Conservation (phyloP, 2,888 invertebrate species). For the Smittia sp. region DNA sequence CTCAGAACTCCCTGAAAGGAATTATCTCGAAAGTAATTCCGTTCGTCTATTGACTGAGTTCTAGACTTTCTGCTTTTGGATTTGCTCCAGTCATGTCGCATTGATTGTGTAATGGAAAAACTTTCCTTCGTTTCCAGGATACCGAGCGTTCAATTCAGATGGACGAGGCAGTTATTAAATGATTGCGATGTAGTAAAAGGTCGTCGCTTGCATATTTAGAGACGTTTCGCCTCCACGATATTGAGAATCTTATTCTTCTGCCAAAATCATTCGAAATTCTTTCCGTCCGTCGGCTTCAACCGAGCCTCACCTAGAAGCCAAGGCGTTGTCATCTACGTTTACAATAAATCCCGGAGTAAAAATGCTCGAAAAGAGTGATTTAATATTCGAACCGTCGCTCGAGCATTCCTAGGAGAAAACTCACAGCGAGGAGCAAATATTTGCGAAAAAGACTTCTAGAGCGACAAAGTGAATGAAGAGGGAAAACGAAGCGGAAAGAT, state of each 20-base stretch:
- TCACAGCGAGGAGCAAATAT: not conserved
- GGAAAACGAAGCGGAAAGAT: not conserved
- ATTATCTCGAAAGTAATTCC: conserved; percentile 13
- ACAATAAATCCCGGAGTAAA: too few relatives aligned
- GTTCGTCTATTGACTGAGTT: not conserved
- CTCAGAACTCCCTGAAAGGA: not conserved
- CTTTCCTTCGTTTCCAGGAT: not conserved
- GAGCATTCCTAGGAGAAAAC: not conserved
- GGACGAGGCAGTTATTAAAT: not conserved
- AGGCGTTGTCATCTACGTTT: too few relatives aligned
- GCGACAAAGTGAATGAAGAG: not conserved
- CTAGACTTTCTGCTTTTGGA: not conserved
- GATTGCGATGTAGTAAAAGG: not conserved
- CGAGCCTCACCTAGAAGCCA: too few relatives aligned
- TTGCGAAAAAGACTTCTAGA: not conserved
- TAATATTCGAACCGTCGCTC: too few relatives aligned
- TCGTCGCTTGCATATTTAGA: not conserved
- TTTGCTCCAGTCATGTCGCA: not conserved
- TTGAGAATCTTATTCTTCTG: too few relatives aligned
- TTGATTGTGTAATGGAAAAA: not conserved
- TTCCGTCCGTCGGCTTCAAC: too few relatives aligned
- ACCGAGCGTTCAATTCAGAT: not conserved
- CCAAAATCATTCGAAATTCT: not conserved
- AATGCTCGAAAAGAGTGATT: too few relatives aligned
- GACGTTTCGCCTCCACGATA: not conserved